phyloP scores from a whole-genome alignment of 2,888 invertebrate genomes.

The Acanthosepion lycidas region DNA sequence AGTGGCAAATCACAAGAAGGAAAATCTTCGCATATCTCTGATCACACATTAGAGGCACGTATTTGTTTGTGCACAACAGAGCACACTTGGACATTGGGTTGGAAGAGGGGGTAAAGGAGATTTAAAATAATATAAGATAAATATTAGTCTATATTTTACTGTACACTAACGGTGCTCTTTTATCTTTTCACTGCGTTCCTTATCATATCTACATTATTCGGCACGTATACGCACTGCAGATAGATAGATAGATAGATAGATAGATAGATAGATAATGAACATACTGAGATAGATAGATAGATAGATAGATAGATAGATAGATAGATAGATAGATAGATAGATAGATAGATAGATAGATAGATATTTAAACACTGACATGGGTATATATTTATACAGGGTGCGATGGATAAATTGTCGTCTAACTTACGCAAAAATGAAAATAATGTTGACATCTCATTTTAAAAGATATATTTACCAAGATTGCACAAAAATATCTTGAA shows the following conservation, averaged over 20 bases:
- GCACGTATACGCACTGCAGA: neutral
- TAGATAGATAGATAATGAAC: neutral
- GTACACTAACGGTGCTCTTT: neutral
- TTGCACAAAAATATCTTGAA: too few relatives aligned
- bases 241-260: neutral
- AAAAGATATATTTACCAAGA: too few relatives aligned
- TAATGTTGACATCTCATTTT: too few relatives aligned
- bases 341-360: neutral
- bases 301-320: neutral
- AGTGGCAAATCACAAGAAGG: neutral
- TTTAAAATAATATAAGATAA: slow-evolving; percentile 2
- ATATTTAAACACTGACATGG: too few relatives aligned
- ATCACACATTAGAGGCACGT: neutral
- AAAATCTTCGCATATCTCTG: neutral
- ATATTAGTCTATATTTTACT: neutral
- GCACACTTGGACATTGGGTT: neutral
- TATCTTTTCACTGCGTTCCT: neutral
- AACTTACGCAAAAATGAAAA: too few relatives aligned
- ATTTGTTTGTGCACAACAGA: neutral
- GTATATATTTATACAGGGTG: too few relatives aligned
- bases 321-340: neutral
- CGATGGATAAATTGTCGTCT: too few relatives aligned
- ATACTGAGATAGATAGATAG: too few relatives aligned
- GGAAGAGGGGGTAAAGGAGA: neutral
- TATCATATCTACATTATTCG: neutral